Percentiles rank a stretch among this genome's conserved stretches.
Conservation (phyloP, 2,888 invertebrate genomes). For the Ectobius pallidus region DNA sequence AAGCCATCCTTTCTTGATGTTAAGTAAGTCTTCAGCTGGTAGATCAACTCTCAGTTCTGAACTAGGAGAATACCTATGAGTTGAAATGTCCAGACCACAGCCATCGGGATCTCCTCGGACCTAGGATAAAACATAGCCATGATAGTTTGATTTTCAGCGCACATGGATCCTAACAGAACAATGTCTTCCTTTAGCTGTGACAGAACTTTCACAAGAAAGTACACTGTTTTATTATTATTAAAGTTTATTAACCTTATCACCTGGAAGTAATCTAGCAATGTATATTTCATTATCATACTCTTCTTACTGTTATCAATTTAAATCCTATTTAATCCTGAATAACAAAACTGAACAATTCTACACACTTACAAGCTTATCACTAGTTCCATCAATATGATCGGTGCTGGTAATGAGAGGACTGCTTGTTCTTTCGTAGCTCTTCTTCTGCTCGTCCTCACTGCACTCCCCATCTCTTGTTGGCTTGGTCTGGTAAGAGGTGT, state of each 20-base stretch:
- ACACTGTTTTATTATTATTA: too few species aligned
- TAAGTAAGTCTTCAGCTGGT: slow-evolving; percentile 78
- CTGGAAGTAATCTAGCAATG: too few species aligned
- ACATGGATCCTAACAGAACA: too few species aligned
- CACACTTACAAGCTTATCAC: slow-evolving; percentile 34
- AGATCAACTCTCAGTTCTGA: slow-evolving; percentile 69
- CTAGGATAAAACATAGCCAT: too few species aligned
- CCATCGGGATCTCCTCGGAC: slow-evolving; percentile 83
- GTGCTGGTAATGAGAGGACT: slow-evolving; percentile 30
- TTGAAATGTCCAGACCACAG: slow-evolving; percentile 64
- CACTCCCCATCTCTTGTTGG: slow-evolving; percentile 55
- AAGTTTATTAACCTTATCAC: too few species aligned
- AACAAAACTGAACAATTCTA: too few species aligned
- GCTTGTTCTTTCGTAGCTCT: slow-evolving; percentile 49
- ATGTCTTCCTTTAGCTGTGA: too few species aligned
- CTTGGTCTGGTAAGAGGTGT: slow-evolving; percentile 44
- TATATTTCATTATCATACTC: too few species aligned
- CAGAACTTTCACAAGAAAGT: too few species aligned
- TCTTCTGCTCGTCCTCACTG: slow-evolving; percentile 47
- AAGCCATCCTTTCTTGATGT: slow-evolving; percentile 92
- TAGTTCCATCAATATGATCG: slow-evolving; percentile 37
- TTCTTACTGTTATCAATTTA: too few species aligned
- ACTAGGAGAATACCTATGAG: slow-evolving; percentile 56
- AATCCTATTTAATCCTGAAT: too few species aligned
- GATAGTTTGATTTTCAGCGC: too few species aligned